Percentiles rank a stretch among this genome's conserved stretches.
Conservation (phyloP, 2,113 vertebrate genomes). For the Burhinus oedicnemus region DNA sequence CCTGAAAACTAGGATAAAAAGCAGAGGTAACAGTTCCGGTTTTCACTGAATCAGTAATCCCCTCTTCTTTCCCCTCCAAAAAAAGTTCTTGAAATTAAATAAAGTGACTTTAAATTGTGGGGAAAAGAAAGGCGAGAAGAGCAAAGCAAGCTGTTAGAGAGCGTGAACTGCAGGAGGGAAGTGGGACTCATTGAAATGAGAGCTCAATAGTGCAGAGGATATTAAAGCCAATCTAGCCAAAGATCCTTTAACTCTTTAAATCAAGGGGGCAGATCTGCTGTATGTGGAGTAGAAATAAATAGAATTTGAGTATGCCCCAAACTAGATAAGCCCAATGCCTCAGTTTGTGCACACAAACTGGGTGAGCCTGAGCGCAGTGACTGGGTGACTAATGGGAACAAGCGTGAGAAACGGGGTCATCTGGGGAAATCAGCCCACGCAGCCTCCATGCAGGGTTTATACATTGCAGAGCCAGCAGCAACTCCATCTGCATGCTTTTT, state of each 20-base stretch:
- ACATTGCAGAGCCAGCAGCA: background rate
- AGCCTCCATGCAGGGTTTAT: background rate
- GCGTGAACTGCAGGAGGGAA: background rate
- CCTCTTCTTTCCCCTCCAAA: background rate
- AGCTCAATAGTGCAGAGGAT: background rate
- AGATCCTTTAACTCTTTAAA: background rate
- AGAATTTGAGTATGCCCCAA: background rate
- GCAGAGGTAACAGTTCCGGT: background rate
- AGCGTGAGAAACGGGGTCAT: background rate
- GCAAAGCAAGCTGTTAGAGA: background rate
- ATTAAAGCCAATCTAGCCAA: background rate
- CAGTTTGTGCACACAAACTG: background rate
- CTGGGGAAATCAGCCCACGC: background rate
- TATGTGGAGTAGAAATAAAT: background rate
- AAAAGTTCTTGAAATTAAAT: background rate
- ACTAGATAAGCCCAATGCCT: background rate
- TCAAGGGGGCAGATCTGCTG: background rate
- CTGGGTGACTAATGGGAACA: background rate
- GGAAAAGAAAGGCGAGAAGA: background rate
- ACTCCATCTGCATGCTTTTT: background rate
- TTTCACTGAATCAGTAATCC: background rate
- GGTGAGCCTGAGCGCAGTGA: background rate
- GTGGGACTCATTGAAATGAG: background rate
- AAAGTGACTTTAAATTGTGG: background rate
- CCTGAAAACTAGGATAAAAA: background rate